A percentile compares a stretch with the other conserved stretches of the same genome.
Conservation (phyloP, 2,797 vertebrate species). For the Trematomus bernacchii region DNA sequence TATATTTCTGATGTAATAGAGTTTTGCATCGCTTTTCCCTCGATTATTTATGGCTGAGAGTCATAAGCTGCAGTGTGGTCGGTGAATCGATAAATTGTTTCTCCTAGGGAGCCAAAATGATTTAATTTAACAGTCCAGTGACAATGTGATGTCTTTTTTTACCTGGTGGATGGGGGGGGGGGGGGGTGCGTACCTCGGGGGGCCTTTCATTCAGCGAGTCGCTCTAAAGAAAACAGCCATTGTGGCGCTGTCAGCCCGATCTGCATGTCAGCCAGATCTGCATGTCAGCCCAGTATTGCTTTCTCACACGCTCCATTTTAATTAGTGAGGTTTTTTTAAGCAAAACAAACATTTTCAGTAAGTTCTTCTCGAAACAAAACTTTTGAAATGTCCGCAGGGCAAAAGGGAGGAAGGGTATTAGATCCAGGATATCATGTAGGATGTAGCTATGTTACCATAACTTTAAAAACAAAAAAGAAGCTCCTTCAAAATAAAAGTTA, state of each 20-base stretch:
- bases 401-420: conserved; percentile 39
- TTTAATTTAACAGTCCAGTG: conserved; percentile 57
- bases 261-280: conserved; percentile 61
- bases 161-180: conserved; percentile 32
- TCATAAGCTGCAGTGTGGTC: conserved; percentile 34
- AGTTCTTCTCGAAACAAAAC: conserved; percentile 55
- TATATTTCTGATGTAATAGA: conserved; percentile 20
- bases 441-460: conserved; percentile 37
- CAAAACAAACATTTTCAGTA: conserved; percentile 56
- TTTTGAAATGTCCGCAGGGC: conserved; percentile 39
- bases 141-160: conserved; percentile 59
- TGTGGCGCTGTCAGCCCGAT: conserved; percentile 62
- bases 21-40: conserved; percentile 22
- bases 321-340: conserved; percentile 49
- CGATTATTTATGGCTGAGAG: conserved; percentile 23
- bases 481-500: conserved; percentile 2
- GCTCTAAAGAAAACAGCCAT: conserved; percentile 60
- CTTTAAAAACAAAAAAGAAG: neutral
- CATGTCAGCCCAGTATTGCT: conserved; percentile 44
- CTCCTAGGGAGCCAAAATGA: conserved; percentile 46
- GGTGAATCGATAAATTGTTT: conserved; percentile 67
- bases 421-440: conserved; percentile 39
- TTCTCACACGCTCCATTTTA: conserved; percentile 48
- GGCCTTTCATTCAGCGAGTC: conserved; percentile 23
- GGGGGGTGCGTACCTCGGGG: conserved; percentile 22